Evolutionary conservation across 1,140 invertebrate species (phyloP), one percentile per base, ranked within the genome.

Genomic region (Limonius californicus): DNA sequence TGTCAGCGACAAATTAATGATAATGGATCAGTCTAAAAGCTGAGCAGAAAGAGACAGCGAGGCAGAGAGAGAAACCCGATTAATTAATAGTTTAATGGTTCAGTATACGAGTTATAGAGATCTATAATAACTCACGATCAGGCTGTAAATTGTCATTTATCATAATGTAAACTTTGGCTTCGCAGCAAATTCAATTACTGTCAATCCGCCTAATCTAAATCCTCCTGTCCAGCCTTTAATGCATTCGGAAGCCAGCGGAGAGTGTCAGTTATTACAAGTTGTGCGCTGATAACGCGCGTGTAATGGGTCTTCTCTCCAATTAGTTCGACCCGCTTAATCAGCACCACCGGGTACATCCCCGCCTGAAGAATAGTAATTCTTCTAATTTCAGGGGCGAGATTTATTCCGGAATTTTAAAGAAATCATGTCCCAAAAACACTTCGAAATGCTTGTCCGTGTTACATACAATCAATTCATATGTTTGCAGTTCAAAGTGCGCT

Each of bases 131-230:
- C 66, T 69, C 67, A 69, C 65, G 64, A 69, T 69, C 65, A 65
- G 47, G 63, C 57, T 68, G 62, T 64, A 65, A 64, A 69, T 68
- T 70, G 62, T 64, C 66, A 68, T 65, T 68, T 68, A 70, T 70
- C 68, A 66, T 66, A 68, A 66, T 66, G 62, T 64, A 65, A 66
- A 66, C 61, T 63, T 66, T 64, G 61, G 65, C 69, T 67, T 59
- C 50, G 61, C 59, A 59, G 62, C 67, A 68, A 70, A 70, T 70
- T 70, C 67, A 70, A 70, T 70, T 70, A 70, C 64, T 63, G 65
- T 67, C 53, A 55, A 55, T 55, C 53, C 53, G 53, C 27, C 27
- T 55, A 55, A 55, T 55, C 53, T 27, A 55, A 55, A 32, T 32
- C 53, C 53, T 50, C 45, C 45, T 50, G 45, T 50, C 45, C 45